phyloP scores from a whole-genome alignment of 2,113 vertebrate species.

The Stigmatopora argus region DNA sequence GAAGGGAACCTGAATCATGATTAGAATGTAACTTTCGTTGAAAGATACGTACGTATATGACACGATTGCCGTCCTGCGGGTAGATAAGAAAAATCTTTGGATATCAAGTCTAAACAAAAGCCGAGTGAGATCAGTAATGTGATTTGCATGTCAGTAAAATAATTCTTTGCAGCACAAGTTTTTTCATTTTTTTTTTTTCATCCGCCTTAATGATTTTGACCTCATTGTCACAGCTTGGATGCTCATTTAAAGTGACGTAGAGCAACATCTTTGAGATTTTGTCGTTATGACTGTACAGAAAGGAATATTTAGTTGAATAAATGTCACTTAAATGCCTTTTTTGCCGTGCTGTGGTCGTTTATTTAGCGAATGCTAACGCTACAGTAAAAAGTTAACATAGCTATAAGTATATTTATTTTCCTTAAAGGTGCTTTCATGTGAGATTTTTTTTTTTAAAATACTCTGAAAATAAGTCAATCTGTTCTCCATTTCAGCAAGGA shows the following conservation, averaged over 20 bases:
- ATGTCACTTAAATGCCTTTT: constrained; percentile 62
- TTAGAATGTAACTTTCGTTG: neutral
- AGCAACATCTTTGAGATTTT: constrained; percentile 52
- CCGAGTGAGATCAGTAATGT: constrained; percentile 6
- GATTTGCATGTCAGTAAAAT: neutral
- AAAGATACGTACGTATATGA: neutral
- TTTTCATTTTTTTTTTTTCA: neutral
- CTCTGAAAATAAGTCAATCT: no score
- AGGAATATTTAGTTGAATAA: constrained; percentile 65
- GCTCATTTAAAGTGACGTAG: constrained; percentile 56
- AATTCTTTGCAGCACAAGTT: neutral
- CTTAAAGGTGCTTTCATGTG: no score
- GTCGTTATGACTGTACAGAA: constrained; percentile 67
- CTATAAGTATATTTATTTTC: no score
- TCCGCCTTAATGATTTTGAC: neutral
- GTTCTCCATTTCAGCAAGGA: no score
- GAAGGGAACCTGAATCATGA: neutral
- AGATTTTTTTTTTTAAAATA: no score
- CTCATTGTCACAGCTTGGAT: constrained; percentile 34
- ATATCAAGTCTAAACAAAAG: neutral
- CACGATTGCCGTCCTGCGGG: constrained; percentile 16
- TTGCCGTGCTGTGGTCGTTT: neutral
- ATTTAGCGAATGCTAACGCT: neutral
- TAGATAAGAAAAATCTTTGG: constrained; percentile 18
- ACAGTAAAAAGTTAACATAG: neutral